phyloP scores from a whole-genome alignment of 1,140 invertebrate species.

The Cydia strobilella region DNA sequence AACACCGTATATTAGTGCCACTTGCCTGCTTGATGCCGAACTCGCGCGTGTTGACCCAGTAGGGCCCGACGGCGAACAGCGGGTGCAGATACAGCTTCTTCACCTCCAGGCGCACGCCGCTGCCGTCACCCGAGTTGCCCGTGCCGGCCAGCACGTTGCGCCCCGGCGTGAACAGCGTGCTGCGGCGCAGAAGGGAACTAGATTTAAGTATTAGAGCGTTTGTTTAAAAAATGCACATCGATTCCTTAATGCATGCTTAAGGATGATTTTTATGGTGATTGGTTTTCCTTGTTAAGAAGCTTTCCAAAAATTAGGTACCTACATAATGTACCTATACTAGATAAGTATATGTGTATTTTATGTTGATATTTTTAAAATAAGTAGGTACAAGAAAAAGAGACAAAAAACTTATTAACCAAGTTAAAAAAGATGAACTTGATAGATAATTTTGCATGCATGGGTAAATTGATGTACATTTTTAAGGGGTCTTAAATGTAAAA shows the following conservation, averaged over 20 bases:
- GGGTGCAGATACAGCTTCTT: conserved; percentile 64
- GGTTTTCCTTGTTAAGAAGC: neutral
- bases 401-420: neutral
- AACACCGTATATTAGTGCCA: neutral
- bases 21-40: conserved; percentile 65
- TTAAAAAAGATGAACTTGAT: neutral
- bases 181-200: conserved; percentile 39
- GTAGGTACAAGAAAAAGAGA: conserved; percentile 33
- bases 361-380: too few species aligned
- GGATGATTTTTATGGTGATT: neutral
- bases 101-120: conserved; percentile 48
- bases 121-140: conserved; percentile 58
- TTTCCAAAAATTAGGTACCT: too few species aligned
- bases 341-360: too few species aligned
- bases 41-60: conserved; percentile 61
- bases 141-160: conserved; percentile 63
- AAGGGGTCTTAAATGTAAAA: neutral
- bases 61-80: conserved; percentile 66
- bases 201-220: conserved; percentile 13
- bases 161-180: conserved; percentile 64
- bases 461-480: conserved; percentile 2
- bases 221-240: neutral
- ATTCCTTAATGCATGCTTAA: neutral
- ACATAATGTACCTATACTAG: too few species aligned
- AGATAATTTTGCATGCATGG: neutral